Evolutionary conservation across 2,797 vertebrate species (phyloP), one percentile per base, ranked within the genome.

Genomic region (Neopelma chrysocephalum): DNA sequence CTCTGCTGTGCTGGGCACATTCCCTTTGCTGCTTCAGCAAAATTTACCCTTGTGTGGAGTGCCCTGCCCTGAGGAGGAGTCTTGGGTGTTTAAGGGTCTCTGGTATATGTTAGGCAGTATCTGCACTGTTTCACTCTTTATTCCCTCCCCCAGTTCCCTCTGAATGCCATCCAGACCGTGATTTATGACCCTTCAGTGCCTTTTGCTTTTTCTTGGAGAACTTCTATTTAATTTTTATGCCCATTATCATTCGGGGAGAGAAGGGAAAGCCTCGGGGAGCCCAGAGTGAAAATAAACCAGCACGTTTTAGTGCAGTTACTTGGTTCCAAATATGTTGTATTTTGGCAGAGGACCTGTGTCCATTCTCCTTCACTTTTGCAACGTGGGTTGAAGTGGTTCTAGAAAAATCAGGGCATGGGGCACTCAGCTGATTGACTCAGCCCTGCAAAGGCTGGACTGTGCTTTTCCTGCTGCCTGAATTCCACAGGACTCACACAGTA

Each of bases 191-290:
- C 40, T 66, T 85, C 81, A 36, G 25, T 19, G 51, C 0, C 0
- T 90, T 79, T 72, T 0, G 0, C 77, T 72, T 76, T 83, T 81
- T 85, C 78, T 62, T 80, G 82, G 87, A 77, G 93, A 89, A 62
- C 73, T 94, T 77, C 66, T 95, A 83, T 92, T 92, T 92, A 70
- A 94, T 94, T 91, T 94, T 95, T 89, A 73, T 80, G 34, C 75
- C 89, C 0, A 1, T 82, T 91, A 38, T 68, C 82, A 45, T 89
- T 89, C 71, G 64, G 64, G 60, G 82, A 85, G 76, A 62, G 75
- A 51, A 87, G 75, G 79, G 66, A 77, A 76, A 80, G 70, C 79
- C 84, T 82, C 42, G 77, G 71, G 78, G 75, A 89, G 51, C 78
- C 60, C 51, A 7, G 81, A 43, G 62, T 72, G 71, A 31, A 65